Evolutionary conservation across 2,113 vertebrate species (phyloP).

Genomic region (Corvus cornix): DNA sequence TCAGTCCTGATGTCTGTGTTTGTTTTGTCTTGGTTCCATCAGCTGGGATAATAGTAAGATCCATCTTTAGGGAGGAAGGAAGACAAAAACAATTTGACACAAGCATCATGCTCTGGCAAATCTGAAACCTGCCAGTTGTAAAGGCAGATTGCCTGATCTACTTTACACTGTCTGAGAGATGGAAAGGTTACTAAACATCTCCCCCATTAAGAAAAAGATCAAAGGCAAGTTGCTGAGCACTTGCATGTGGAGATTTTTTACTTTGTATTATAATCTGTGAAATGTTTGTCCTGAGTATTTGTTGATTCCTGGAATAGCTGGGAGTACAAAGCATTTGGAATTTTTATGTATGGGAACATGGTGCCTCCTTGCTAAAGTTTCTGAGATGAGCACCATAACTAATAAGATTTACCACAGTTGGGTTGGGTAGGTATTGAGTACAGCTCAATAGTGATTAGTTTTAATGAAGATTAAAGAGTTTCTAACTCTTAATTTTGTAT

Average conservation of each 20-base stretch:
- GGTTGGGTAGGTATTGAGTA: neutral
- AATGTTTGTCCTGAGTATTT: neutral
- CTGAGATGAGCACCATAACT: neutral
- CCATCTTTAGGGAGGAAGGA: neutral
- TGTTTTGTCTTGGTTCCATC: constrained; percentile 16
- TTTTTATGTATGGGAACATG: neutral
- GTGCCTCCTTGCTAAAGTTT: neutral
- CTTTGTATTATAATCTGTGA: neutral
- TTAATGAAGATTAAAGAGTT: constrained; percentile 15
- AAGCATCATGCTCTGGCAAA: neutral
- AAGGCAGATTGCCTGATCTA: neutral
- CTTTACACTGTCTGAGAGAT: neutral
- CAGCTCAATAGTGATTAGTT: constrained; percentile 2
- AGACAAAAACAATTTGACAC: neutral
- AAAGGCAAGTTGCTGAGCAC: neutral
- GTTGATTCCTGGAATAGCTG: neutral
- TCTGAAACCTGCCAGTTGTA: neutral
- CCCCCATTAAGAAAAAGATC: neutral
- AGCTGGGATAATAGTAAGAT: neutral
- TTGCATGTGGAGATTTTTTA: neutral
- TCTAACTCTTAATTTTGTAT: constrained; percentile 2
- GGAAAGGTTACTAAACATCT: neutral
- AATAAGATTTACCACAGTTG: neutral
- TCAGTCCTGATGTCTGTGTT: neutral
- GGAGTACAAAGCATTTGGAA: neutral